Evolutionary conservation across 2,888 invertebrate species (phyloP).

Genomic region (Lumbricus terrestris): DNA sequence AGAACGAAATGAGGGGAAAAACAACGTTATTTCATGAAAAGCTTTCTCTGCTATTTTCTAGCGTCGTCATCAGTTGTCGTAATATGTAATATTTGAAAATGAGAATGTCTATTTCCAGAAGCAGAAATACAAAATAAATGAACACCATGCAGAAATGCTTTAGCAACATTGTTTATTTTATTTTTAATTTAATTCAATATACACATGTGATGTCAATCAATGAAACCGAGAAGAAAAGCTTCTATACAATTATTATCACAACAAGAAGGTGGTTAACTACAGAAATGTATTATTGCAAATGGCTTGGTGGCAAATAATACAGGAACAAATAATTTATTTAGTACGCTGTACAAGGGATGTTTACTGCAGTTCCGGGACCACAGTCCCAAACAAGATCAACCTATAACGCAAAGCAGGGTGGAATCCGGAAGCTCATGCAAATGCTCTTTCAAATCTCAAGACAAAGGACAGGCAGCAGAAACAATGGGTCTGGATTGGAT

Average conservation of each 20-base stretch:
- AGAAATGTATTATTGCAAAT: not conserved
- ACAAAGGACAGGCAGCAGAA: not conserved
- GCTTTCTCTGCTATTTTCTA: not conserved
- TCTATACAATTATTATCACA: constrained; percentile 3
- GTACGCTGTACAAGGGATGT: not conserved
- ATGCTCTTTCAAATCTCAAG: not conserved
- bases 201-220: not conserved
- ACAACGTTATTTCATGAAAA: not conserved
- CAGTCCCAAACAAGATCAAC: not conserved
- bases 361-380: not conserved
- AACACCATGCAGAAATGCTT: not conserved
- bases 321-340: not conserved
- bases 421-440: not conserved
- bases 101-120: no score
- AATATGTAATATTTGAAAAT: not conserved
- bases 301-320: not conserved
- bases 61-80: not conserved
- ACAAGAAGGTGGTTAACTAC: not conserved
- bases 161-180: no score
- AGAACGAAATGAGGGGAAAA: no score
- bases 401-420: not conserved
- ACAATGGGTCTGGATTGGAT: not conserved
- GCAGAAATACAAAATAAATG: no score
- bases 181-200: not conserved
- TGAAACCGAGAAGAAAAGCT: not conserved